phyloP scores from a whole-genome alignment of 2,797 vertebrate species.

The Pipistrellus kuhlii region DNA sequence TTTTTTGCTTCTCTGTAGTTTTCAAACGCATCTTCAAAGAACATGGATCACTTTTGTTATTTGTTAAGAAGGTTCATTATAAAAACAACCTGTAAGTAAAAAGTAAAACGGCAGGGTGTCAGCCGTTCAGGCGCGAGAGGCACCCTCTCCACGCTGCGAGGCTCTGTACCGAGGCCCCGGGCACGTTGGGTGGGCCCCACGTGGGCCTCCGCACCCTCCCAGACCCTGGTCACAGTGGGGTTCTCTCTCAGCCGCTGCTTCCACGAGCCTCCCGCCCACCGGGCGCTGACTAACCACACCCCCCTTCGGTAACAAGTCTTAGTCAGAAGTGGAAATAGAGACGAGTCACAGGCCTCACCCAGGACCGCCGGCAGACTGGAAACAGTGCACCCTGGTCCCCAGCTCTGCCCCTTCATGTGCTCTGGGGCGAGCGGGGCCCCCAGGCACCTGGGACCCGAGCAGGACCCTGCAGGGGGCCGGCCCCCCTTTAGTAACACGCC shows the following conservation, averaged over 20 bases:
- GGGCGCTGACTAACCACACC: neutral
- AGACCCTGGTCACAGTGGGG: neutral
- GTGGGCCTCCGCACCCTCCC: neutral
- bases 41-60: slow-evolving; percentile 24
- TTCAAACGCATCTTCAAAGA: slow-evolving; percentile 55
- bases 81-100: slow-evolving; percentile 36
- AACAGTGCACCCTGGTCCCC: neutral
- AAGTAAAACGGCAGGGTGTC: neutral
- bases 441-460: neutral
- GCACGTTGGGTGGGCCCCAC: rapidly evolving
- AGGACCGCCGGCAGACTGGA: neutral
- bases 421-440: neutral
- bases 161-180: neutral
- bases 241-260: neutral
- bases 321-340: slow-evolving; percentile 26
- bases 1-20: slow-evolving; percentile 56
- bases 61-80: neutral
- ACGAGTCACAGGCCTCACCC: neutral
- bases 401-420: neutral
- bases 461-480: rapidly evolving
- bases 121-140: neutral
- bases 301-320: neutral
- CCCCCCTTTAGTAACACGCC: neutral
- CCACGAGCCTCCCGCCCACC: neutral
- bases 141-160: neutral